Evolutionary conservation across 2,113 vertebrate species (phyloP).

Genomic region (Odontophorus gujanensis): DNA sequence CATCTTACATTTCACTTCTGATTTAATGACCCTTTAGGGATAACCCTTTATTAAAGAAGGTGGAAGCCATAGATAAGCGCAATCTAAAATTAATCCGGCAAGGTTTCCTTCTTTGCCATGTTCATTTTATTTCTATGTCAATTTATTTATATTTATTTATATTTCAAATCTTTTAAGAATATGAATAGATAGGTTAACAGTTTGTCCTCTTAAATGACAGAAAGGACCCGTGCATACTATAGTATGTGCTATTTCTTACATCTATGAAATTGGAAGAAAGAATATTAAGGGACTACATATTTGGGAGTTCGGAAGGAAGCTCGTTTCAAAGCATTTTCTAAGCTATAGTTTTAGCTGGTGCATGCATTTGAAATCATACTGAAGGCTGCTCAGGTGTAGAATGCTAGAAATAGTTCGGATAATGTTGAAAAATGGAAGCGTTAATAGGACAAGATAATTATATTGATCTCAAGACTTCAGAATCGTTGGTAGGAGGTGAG

Average conservation of each 20-base stretch:
- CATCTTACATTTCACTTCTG: not conserved
- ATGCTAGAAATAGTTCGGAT: not conserved
- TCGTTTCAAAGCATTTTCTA: not conserved
- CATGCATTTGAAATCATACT: not conserved
- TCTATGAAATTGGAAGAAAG: not conserved
- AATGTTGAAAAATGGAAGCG: not conserved
- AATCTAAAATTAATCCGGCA: not conserved
- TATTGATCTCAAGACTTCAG: not conserved
- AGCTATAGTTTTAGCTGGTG: not conserved
- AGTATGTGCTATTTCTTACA: not conserved
- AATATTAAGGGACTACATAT: not conserved
- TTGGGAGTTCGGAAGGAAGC: not conserved
- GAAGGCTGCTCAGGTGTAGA: not conserved
- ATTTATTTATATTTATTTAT: too few species aligned
- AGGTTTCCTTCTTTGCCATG: not conserved
- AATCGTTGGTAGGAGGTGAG: not conserved
- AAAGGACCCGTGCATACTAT: not conserved
- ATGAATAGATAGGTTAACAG: not conserved
- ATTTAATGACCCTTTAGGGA: not conserved
- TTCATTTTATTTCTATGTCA: not conserved
- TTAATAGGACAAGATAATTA: not conserved
- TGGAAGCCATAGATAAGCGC: not conserved
- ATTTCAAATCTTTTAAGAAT: not conserved
- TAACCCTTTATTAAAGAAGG: not conserved
- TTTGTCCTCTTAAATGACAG: not conserved